Evolutionary conservation across 2,888 invertebrate species (phyloP).

Genomic region (Agrilus mali): DNA sequence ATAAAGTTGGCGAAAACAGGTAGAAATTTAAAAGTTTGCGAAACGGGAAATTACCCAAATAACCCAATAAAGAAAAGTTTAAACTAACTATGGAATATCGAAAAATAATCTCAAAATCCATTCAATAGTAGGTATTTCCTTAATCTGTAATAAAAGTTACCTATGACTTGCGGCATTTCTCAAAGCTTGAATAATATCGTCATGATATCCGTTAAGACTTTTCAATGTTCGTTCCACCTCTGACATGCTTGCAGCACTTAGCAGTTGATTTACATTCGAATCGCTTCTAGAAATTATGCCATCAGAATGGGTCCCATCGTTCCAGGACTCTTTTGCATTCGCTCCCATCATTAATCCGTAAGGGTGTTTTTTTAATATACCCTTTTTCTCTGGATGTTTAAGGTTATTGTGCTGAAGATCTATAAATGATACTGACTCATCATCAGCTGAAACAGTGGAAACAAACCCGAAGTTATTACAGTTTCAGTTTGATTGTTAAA

Average conservation of each 20-base stretch:
- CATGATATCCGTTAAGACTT: constrained; percentile 84
- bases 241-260: constrained; percentile 46
- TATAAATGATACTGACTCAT: constrained; percentile 70
- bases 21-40: too few species aligned
- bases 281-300: constrained; percentile 35
- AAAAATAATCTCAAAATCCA: too few species aligned
- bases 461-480: too few species aligned
- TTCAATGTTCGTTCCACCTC: constrained; percentile 80
- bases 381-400: constrained; percentile 81
- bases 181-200: constrained; percentile 81
- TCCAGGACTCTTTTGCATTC: constrained; percentile 65
- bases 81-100: too few species aligned
- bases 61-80: too few species aligned
- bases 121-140: constrained; percentile 14
- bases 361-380: constrained; percentile 77
- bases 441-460: constrained; percentile 42
- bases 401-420: constrained; percentile 65
- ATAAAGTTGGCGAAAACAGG: too few species aligned
- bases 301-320: constrained; percentile 51
- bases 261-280: constrained; percentile 47
- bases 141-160: constrained; percentile 20
- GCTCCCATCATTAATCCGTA: constrained; percentile 60
- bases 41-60: too few species aligned
- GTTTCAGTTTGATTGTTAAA: neutral
- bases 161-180: constrained; percentile 67